phyloP scores from a whole-genome alignment of 1,140 invertebrate species.

The Zophobas morio region DNA sequence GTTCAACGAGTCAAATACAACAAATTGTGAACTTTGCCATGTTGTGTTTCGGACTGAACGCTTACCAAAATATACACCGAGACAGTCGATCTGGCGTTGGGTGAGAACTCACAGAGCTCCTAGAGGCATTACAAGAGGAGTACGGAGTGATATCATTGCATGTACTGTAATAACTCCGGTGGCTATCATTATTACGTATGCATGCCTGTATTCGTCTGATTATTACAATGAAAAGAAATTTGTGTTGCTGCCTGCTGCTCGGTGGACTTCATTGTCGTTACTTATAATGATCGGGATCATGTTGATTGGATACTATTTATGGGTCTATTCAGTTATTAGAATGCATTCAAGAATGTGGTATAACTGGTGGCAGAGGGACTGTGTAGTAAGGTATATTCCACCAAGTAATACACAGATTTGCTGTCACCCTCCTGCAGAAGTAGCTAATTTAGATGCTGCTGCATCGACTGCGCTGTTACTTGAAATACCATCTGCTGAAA shows the following conservation, averaged over 20 bases:
- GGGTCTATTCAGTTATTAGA: constrained; percentile 69
- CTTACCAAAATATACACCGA: no score
- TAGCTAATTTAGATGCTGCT: constrained; percentile 9
- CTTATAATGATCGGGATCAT: constrained; percentile 69
- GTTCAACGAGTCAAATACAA: no score
- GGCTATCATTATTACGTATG: constrained; percentile 69
- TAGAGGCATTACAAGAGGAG: constrained; percentile 56
- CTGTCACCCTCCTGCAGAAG: background rate
- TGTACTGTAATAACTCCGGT: constrained; percentile 69
- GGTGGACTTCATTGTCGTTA: constrained; percentile 69
- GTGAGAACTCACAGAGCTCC: constrained; percentile 1
- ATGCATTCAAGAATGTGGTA: constrained; percentile 71
- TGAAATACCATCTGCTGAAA: background rate
- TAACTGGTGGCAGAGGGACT: constrained; percentile 72
- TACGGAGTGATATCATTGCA: constrained; percentile 67
- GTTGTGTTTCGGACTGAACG: no score
- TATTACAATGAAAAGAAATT: constrained; percentile 70
- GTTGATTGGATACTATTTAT: constrained; percentile 69
- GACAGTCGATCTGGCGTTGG: no score
- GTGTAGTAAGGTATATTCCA: constrained; percentile 66
- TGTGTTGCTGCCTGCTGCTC: constrained; percentile 67
- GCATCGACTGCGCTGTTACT: background rate
- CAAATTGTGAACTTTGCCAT: no score
- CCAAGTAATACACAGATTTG: constrained; percentile 47
- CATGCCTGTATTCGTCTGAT: constrained; percentile 69